Conservation (phyloP, 2,113 vertebrate genomes). For the Synchiropus splendidus region DNA sequence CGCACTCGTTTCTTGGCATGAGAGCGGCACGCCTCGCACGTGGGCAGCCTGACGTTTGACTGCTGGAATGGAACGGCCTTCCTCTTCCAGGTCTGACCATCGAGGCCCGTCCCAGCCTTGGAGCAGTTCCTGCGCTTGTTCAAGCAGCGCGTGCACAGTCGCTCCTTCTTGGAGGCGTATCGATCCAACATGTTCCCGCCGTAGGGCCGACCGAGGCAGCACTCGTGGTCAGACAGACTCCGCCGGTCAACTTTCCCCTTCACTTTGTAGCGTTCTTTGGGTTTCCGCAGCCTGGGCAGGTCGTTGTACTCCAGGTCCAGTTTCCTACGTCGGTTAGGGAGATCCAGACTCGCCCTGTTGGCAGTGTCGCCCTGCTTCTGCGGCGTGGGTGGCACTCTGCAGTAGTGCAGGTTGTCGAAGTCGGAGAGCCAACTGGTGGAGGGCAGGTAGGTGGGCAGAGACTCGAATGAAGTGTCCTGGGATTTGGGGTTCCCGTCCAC, state of each 20-base stretch:
- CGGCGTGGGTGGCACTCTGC: constrained; percentile 27
- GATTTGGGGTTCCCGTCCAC: constrained; percentile 16
- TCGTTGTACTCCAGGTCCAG: constrained; percentile 21
- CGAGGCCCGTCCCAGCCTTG: constrained; percentile 7
- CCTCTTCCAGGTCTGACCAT: constrained; percentile 19
- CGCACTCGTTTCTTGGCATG: constrained; percentile 17
- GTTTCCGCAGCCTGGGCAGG: not conserved
- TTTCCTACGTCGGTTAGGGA: constrained; percentile 19
- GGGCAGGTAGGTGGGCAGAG: constrained; percentile 53
- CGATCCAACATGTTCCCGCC: constrained; percentile 10
- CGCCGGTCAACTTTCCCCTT: constrained; percentile 29
- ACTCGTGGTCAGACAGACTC: constrained; percentile 45
- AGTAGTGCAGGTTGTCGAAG: constrained; percentile 41
- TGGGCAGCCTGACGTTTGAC: constrained; percentile 19
- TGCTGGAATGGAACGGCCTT: constrained; percentile 26
- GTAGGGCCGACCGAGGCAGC: constrained; percentile 10
- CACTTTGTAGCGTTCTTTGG: constrained; percentile 30
- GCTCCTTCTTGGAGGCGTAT: constrained; percentile 17
- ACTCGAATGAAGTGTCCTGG: constrained; percentile 52
- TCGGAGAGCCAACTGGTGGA: constrained; percentile 56
- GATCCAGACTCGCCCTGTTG: not conserved
- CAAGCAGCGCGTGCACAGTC: constrained; percentile 53
- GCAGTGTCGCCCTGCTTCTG: constrained; percentile 25
- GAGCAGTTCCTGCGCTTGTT: constrained; percentile 9
- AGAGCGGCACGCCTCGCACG: constrained; percentile 41